A percentile compares a stretch with the other conserved stretches of the same genome.
Evolutionary conservation across 2,888 invertebrate species (phyloP).

Genomic region (Drosophila hamatofila): DNA sequence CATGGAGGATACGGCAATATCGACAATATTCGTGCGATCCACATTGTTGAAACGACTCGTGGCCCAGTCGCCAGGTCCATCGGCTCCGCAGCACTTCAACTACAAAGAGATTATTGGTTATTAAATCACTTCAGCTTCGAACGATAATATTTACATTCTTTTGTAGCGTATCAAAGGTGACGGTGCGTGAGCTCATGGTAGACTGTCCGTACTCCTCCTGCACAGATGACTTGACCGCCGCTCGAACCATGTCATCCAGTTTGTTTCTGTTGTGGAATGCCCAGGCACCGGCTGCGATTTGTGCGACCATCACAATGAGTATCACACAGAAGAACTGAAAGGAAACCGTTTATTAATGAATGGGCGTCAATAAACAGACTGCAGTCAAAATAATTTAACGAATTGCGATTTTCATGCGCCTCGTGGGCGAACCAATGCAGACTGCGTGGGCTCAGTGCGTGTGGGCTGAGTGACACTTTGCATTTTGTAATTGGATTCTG

Average conservation of each 20-base stretch:
- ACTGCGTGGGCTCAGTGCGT: conserved; percentile 32
- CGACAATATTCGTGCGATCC: conserved; percentile 85
- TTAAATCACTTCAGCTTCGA: background rate
- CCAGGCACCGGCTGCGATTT: conserved; percentile 92
- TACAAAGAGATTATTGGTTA: conserved; percentile 72
- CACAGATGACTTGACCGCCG: conserved; percentile 88
- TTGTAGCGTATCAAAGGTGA: conserved; percentile 89
- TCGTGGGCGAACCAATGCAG: conserved; percentile 54
- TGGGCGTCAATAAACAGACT: conserved; percentile 39
- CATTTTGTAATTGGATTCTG: conserved; percentile 33
- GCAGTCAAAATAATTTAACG: conserved; percentile 19
- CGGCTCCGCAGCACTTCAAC: conserved; percentile 92
- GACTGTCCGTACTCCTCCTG: conserved; percentile 88
- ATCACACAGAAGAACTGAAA: conserved; percentile 91
- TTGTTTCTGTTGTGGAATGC: conserved; percentile 90
- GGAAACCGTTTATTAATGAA: conserved; percentile 40
- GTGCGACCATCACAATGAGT: conserved; percentile 91
- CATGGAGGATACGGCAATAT: conserved; percentile 86
- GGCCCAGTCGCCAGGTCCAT: conserved; percentile 90
- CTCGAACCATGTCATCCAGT: conserved; percentile 88
- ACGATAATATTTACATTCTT: conserved; percentile 86
- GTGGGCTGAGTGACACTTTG: conserved; percentile 41
- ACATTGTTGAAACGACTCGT: conserved; percentile 87
- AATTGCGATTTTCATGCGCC: background rate
- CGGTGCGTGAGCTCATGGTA: conserved; percentile 86